Evolutionary conservation across 2,797 vertebrate genomes (phyloP).

Genomic region (Sebastes melanostomus): DNA sequence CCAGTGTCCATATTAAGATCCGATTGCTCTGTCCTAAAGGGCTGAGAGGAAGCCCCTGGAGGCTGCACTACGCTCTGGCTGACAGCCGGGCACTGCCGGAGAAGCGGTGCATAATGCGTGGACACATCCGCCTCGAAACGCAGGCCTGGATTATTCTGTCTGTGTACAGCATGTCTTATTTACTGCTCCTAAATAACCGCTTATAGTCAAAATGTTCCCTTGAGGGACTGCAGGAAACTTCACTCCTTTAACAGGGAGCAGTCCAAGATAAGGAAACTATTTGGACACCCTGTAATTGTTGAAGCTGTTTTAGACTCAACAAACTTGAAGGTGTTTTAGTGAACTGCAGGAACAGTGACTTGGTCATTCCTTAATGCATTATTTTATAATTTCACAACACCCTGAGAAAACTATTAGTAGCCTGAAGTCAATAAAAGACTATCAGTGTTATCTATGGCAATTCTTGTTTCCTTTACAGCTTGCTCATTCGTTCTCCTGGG

Average conservation of each 20-base stretch:
- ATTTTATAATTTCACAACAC: not conserved
- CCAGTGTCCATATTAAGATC: not conserved
- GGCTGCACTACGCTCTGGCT: not conserved
- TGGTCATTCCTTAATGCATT: not conserved
- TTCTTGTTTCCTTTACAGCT: not conserved
- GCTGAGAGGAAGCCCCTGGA: not conserved
- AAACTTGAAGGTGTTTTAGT: not conserved
- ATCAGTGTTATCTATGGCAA: not conserved
- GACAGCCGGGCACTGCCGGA: no score
- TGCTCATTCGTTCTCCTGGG: not conserved
- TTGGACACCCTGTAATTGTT: not conserved
- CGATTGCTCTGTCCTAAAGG: rapidly evolving
- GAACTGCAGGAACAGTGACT: not conserved
- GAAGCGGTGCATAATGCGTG: no score
- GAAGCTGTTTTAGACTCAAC: not conserved
- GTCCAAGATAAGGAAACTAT: not conserved
- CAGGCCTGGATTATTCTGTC: no score
- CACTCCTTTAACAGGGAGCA: not conserved
- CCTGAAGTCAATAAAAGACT: not conserved
- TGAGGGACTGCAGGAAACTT: not conserved
- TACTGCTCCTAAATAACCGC: not conserved
- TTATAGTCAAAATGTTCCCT: not conserved
- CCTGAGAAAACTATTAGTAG: not conserved
- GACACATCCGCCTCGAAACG: no score
- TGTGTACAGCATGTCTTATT: not conserved